Base-by-base conservation (phyloP, 2,113 vertebrate species). In the Nycticorax nycticorax region DNA sequence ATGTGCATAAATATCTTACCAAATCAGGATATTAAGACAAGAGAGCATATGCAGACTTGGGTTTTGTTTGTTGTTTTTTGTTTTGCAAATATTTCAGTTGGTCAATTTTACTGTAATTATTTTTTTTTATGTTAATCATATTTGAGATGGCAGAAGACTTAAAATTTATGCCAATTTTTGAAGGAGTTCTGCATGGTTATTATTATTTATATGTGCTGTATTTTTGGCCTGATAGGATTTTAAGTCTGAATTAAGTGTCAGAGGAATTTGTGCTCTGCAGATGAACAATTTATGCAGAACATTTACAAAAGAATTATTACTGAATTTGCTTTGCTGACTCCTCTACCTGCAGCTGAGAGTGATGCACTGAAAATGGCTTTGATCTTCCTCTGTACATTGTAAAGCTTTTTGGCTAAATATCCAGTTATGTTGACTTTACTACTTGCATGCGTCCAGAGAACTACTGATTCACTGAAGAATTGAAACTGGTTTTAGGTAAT, bases 321-420 rank as follows among this genome's bases (percentile, higher is more conserved):
- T 81, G 79, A 74, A 71, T 89, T 96, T 92, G 55, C 56, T 78
- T 85, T 95, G 37, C 76, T 92, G 35, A 92, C 56, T 92, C 13
- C 15, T 39, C 37, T 74, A 56, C 71, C 67, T 88, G 12, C 28
- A 82, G 68, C 74, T 56, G 56, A 74, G 80, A 78, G 53, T 79
- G 71, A 63, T 60, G n/a, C 23, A 45, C 24, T 84, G 59, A 41
- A 86, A 91, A 13, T 59, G 8, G 32, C 72, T 97, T 94, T 85
- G 23, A 71, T 95, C 72, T 90, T 90, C 78, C 39, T 67, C 26
- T 85, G 43, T 52, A 33, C 18, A 15, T 48, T 50, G 32, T 56
- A 77, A 83, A 90, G 27, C 37, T 39, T 90, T 90, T 88, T 77
- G 62, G 32, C 64, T 94, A 75, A 96, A 66, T 92, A 80, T 3